Evolutionary conservation across 2,113 vertebrate species (phyloP), one percentile per base, ranked within the genome.

Genomic region (Melanerpes aurifrons): DNA sequence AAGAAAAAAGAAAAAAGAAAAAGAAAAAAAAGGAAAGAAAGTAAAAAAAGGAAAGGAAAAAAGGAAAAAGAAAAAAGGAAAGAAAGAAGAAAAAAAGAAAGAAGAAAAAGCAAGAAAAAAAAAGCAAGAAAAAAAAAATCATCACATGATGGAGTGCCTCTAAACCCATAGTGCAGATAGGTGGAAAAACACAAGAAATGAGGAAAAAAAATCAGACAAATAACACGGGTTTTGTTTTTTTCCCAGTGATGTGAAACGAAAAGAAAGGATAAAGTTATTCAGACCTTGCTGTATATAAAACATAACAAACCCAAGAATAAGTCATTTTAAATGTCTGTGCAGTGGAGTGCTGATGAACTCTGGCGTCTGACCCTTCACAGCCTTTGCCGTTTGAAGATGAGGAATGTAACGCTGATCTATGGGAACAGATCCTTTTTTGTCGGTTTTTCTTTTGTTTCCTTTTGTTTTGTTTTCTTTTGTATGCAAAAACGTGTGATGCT

Each of bases 101-200:
- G 6, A 25, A 35, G 35, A 35, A 35, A 35, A 35, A 35, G 35
- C 35, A 8, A 21, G 22, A 18, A 9, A 6, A 58, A 67, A 79
- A 14, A 14, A 20, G 10, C 6, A 15, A 50, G 45, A 13, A 2
- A 8, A 58, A 40, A 67, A 70, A 67, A 74, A 74, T 93, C 90
- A 95, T 97, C 97, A 96, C 92, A 92, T 86, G 97, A 96, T 74
- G 97, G 97, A 97, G 98, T 98, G 98, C 98, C 98, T 98, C 97
- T 97, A 95, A 97, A 94, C 96, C 97, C 95, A 94, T 95, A 86
- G 67, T 85, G 96, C 96, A 96, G 92, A 90, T 81, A 32, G 91
- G 95, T 95, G 92, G 96, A 96, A 82, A 58, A 72, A 45, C 64
- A 82, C 35, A 77, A 95, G 92, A 90, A 84, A 68, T 87, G 67